Percentiles rank a stretch among this genome's conserved stretches.
Conservation (phyloP, 1,140 invertebrate species). For the Lethrus apterus region DNA sequence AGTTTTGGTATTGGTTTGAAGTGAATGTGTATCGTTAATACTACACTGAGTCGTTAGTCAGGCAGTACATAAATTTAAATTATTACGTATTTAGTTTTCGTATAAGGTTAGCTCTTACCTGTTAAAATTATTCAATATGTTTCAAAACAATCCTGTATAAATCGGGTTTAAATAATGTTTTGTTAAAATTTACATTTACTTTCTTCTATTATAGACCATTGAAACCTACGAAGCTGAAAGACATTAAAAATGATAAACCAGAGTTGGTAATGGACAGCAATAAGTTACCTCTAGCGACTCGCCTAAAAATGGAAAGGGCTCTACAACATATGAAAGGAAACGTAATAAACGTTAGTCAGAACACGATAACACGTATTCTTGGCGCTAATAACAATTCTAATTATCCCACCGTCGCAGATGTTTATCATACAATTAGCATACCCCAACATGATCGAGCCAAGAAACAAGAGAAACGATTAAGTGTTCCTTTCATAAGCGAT, state of each 20-base stretch:
- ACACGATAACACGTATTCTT: slow-evolving; percentile 47
- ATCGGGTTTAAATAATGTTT: not conserved
- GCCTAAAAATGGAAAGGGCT: slow-evolving; percentile 44
- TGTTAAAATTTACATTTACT: not conserved
- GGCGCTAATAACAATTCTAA: slow-evolving; percentile 64
- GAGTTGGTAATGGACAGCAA: slow-evolving; percentile 32
- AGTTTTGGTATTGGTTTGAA: too few species aligned
- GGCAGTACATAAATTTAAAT: too few species aligned
- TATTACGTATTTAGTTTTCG: too few species aligned
- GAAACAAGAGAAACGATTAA: slow-evolving; percentile 28
- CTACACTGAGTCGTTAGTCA: too few species aligned
- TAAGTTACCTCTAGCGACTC: slow-evolving; percentile 40
- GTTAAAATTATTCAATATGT: too few species aligned
- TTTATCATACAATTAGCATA: slow-evolving; percentile 40
- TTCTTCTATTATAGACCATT: slow-evolving; percentile 31
- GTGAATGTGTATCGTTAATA: too few species aligned
- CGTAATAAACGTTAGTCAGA: slow-evolving; percentile 20
- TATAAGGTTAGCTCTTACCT: too few species aligned
- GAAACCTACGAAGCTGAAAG: slow-evolving; percentile 37
- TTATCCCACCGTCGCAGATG: slow-evolving; percentile 68
- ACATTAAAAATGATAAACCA: slow-evolving; percentile 27
- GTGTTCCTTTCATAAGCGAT: slow-evolving; percentile 30
- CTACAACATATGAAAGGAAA: slow-evolving; percentile 28
- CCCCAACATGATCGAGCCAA: slow-evolving; percentile 19
- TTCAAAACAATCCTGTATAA: too few species aligned